Evolutionary conservation across 2,888 invertebrate species (phyloP), one percentile per base, ranked within the genome.

Genomic region (Oscheius sp.): DNA sequence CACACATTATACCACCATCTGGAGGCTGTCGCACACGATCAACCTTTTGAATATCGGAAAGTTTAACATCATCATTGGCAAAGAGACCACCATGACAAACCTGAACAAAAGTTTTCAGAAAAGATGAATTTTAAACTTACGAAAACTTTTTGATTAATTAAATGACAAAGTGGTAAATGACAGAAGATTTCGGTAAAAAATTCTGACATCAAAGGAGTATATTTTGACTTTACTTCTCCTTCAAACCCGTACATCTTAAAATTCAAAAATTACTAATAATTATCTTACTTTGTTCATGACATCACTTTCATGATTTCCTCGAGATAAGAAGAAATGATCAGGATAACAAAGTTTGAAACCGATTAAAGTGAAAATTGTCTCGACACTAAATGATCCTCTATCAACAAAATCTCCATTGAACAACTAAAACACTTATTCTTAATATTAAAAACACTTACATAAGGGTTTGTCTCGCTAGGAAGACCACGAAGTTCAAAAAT

Each of bases 331-430:
- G 88, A 98, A 97, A 87, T 96, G 92, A 86, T 96, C 90, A 0
- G 98, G 98, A 88, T 92, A 96, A 57, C 98, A 89, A 73, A 99
- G 89, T 88, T 98, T 99, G 88, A 94, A 97, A 73, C 95, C 94
- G 87, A 99, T 95, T 74, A 98, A 89, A 9, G 94, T 93, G 86
- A 99, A 94, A 86, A 98, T 98, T 87, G 96, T 97, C 89, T 98
- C 98, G 32, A 98, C 96, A 36, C 95, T 96, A 87, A 99, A 99
- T 0, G 96, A 96, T 14, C 98, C 98, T 88, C 98, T 90, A 88
- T 99, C 98, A 20, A 99, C 98, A 88, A 99, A 98, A 89, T 99
- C 98, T 70, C 97, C 97, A 87, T 98, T 98, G 88, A 98, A 98
- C 79, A 98, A n/a, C n/a, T n/a, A n/a, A n/a, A n/a, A n/a, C n/a